Base-by-base conservation (phyloP, 30 jellyfish, hydroid and myxozoan species). In the Haliclystus octoradiatus region DNA sequence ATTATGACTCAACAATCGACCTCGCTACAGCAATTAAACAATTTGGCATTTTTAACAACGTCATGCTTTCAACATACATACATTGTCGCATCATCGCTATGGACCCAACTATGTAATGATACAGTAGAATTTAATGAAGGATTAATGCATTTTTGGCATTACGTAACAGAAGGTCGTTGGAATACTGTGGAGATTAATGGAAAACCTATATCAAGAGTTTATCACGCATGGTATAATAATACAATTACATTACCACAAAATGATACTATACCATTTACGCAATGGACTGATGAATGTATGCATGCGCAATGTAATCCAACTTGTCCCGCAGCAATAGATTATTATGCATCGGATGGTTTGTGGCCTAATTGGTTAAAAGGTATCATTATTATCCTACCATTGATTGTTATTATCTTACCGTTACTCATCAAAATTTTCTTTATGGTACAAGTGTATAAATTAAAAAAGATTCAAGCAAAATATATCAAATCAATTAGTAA, bases 221-320 rank as follows among this genome's bases (percentile, higher is more conserved):
- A 76, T 23, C 52, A 63, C 53, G 34, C 46, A 1, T 84, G 93
- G 93, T 62, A 69, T 66, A 52, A 49, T 24, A 50, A 72, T 34
- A 28, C 66, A 22, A 68, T 65, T n/a, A n/a, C n/a, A n/a, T n/a
- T n/a, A n/a, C n/a, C n/a, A n/a, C n/a, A n/a, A n/a, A n/a, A n/a
- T n/a, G n/a, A n/a, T n/a, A n/a, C n/a, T n/a, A n/a, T n/a, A n/a
- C n/a, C n/a, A n/a, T n/a, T n/a, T n/a, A n/a, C n/a, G n/a, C 77
- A 34, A 25, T 46, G 15, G 9, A 70, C 34, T 14, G 80, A 70
- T 50, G 24, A 66, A n/a, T 87, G 96, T 49, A 26, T 51, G 26
- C 77, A 83, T 22, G 65, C 84, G 14, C 94, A 87, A 40, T 87
- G 96, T 76, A 79, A 87, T 76, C 94, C 96, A 12, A 73, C 96